Evolutionary conservation across 1,140 invertebrate genomes (phyloP), one percentile per base, ranked within the genome.

Genomic region (Chionoecetes opilio): DNA sequence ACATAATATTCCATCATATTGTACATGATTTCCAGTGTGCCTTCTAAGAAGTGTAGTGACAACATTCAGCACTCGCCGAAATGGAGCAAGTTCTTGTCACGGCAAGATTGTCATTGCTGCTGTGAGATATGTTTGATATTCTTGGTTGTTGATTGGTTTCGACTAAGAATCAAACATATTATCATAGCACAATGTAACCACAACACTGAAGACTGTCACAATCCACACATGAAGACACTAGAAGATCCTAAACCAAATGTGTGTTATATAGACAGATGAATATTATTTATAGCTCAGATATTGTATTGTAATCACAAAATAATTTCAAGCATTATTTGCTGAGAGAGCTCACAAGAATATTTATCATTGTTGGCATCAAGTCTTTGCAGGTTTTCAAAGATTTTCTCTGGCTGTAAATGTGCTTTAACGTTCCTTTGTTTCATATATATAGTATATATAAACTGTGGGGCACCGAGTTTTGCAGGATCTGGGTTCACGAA

Each of bases 111-210:
- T 95, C 95, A 82, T 88, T 95, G 87, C 82, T 95, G 97, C 98
- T 98, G 98, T 98, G 97, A 99, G 99, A 99, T 99, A 99, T 99
- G 99, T 99, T 99, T 99, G 99, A 99, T 99, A 99, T 99, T 99
- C 99, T 99, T 99, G 99, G 99, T 99, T 99, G 99, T 99, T 96
- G 97, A 97, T 96, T 96, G 97, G 97, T 97, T 98, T 98, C 99
- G 99, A 99, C 99, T 99, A 98, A 98, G 98, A 99, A 99, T 99
- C 99, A 99, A 99, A 99, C 99, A 99, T 99, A 99, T 99, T 99
- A 97, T 94, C 96, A 97, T 94, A 96, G 96, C 93, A 75, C 93
- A 95, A 53, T 88, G 89, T 84, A 86, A 34, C 17, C 31, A 29
- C 92, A 93, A 84, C 94, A 89, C 9, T 90, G 37, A 46, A 92